Percentiles rank a stretch among this genome's conserved stretches.
Conservation (phyloP, 1,140 invertebrate genomes). For the Aethina tumida region DNA sequence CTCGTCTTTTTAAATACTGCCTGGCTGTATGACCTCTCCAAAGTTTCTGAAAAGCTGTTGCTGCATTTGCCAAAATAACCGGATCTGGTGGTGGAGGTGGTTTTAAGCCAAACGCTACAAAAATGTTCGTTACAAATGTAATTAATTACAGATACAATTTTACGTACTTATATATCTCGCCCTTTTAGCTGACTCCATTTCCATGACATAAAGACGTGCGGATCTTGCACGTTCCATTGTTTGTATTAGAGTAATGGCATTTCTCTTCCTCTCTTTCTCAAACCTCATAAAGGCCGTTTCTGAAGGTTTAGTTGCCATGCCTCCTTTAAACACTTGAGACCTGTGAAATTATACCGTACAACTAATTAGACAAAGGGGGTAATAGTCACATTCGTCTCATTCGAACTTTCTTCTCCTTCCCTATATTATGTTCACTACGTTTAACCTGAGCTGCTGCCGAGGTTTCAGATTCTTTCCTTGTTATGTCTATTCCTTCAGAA, state of each 20-base stretch:
- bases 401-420: conserved; percentile 4
- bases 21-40: conserved; percentile 38
- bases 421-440: conserved; percentile 8
- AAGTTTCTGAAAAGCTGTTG: conserved; percentile 25
- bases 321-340: no score
- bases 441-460: conserved; percentile 2
- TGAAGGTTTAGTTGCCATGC: not conserved
- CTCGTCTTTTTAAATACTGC: conserved; percentile 29
- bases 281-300: no score
- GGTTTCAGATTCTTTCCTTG: conserved; percentile 3
- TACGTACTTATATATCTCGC: no score
- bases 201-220: conserved; percentile 39
- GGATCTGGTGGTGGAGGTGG: conserved; percentile 9
- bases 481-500: conserved; percentile 5
- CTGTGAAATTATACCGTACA: no score
- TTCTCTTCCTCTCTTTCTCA: conserved; percentile 20
- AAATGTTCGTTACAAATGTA: conserved; percentile 3
- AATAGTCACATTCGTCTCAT: not conserved
- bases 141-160: not conserved
- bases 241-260: conserved; percentile 40
- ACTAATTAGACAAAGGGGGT: no score
- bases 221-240: conserved; percentile 43
- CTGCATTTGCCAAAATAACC: conserved; percentile 5
- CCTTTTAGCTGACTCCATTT: conserved; percentile 24
- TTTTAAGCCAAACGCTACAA: conserved; percentile 11